These are phyloP conservation scores for Lapara coniferarum DNA, from an alignment of 2,888 invertebrate species.

Conservation along the genomic window DNA sequence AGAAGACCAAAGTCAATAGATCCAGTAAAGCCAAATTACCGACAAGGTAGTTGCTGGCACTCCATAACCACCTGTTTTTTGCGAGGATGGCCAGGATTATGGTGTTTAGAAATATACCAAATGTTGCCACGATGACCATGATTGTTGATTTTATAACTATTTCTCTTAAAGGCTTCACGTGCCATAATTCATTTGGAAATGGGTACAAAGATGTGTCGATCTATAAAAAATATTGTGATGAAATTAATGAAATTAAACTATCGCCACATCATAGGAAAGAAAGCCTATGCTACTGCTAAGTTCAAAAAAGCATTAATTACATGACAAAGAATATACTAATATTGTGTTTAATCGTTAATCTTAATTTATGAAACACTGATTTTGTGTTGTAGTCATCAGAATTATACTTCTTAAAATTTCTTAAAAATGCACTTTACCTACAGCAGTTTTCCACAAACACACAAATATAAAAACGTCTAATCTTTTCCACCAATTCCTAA, in stretches of 20 bases:
- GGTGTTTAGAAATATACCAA: slow-evolving; percentile 87
- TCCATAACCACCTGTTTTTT: slow-evolving; percentile 85
- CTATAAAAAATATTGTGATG: slow-evolving; percentile 49
- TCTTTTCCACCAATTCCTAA: not conserved
- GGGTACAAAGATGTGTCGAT: slow-evolving; percentile 67
- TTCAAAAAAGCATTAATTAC: too few relatives aligned
- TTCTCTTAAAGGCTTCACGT: slow-evolving; percentile 82
- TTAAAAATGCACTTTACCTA: too few relatives aligned
- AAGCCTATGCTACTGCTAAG: too few relatives aligned
- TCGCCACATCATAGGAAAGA: too few relatives aligned
- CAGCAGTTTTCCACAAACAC: not conserved
- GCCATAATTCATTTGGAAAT: slow-evolving; percentile 88
- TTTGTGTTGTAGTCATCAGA: too few relatives aligned
- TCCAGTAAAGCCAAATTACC: slow-evolving; percentile 90
- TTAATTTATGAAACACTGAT: too few relatives aligned
- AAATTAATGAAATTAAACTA: too few relatives aligned
- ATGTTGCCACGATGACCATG: slow-evolving; percentile 84
- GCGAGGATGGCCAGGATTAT: slow-evolving; percentile 86
- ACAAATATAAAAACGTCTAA: not conserved
- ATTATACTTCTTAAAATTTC: too few relatives aligned
- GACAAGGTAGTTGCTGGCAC: slow-evolving; percentile 88
- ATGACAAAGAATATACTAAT: too few relatives aligned
- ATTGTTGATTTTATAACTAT: slow-evolving; percentile 84
- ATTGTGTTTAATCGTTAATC: too few relatives aligned
- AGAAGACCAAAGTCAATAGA: slow-evolving; percentile 85